These are phyloP conservation scores for Labeo rohita DNA, from an alignment of 2,113 vertebrate species.

Conservation along the genomic window DNA sequence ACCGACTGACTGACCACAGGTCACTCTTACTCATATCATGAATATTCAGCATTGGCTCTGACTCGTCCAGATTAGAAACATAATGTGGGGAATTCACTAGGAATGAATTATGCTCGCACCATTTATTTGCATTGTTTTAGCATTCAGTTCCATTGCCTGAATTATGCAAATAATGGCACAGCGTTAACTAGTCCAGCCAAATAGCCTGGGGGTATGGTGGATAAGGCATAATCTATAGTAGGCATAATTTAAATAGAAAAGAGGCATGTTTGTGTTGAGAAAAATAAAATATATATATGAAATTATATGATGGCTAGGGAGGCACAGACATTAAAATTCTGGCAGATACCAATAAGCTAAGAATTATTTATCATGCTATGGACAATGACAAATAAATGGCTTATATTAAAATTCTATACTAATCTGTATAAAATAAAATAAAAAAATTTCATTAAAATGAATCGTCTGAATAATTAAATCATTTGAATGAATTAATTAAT, in stretches of 20 bases:
- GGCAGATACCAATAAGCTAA: neutral
- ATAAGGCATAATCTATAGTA: neutral
- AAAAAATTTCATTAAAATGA: neutral
- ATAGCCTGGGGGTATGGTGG: neutral
- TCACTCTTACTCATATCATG: slow-evolving; percentile 21
- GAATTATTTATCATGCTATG: neutral
- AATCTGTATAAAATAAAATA: neutral
- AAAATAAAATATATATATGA: neutral
- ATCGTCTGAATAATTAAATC: no score
- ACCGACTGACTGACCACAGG: neutral
- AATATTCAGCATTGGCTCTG: neutral
- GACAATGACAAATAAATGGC: neutral
- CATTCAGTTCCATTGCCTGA: neutral
- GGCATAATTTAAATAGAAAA: neutral
- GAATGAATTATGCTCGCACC: neutral
- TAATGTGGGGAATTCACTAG: neutral
- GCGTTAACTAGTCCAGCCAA: neutral
- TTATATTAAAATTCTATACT: neutral
- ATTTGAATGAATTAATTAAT: no score
- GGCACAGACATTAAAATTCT: neutral
- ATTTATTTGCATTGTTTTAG: slow-evolving; percentile 9
- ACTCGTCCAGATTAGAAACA: neutral
- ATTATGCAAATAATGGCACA: slow-evolving; percentile 1
- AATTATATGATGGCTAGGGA: neutral
- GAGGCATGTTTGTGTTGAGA: neutral